Base-by-base conservation (phyloP, 2,888 invertebrate species). In the Cremastinae sp. region DNA sequence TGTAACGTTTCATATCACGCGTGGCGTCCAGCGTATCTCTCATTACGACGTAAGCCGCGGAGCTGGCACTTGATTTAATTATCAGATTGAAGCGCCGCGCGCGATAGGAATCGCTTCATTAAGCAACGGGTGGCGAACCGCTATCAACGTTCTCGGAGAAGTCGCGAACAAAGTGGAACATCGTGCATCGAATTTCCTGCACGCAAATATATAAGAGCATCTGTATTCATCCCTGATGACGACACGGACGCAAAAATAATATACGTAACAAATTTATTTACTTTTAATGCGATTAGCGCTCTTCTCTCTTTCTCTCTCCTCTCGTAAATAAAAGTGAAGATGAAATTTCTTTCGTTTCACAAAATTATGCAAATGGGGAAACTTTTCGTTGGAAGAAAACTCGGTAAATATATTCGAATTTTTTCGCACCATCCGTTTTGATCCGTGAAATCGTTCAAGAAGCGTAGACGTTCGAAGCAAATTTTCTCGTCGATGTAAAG, bases 71-170 rank as follows among this genome's bases (percentile, higher is more conserved):
- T 85, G 85, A 86, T 87, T 86, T 85, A 86, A 87, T 87, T 85
- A 85, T 86, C 84, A 86, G 86, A 86, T 87, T 84, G 81, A 68
- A 47, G 58, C 64, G 28, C 2, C 64, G 28, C 2, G 79, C 47
- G 74, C 78, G 86, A 87, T 87, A 87, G 82, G 80, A 81, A 84
- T 85, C 83, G 83, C 83, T 87, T 87, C 85, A 84, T 87, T 86
- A 86, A 83, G 75, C 75, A 75, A 72, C 72, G 71, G 71, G 68
- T 66, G 74, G 71, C 68, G 64, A 49, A 66, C 66, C 66, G 75
- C 68, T 69, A 69, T 59, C 28, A 64, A 74, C 51, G 55, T 62
- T 56, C 14, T 28, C 28, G 49, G 39, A 53, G 12, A 37, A 16
- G 18, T 8, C 2, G 22, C 37, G 43, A 61, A 58, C 47, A 53